Evolutionary conservation across 1,140 invertebrate genomes (phyloP).

Genomic region (Teleopsis dalmanni): DNA sequence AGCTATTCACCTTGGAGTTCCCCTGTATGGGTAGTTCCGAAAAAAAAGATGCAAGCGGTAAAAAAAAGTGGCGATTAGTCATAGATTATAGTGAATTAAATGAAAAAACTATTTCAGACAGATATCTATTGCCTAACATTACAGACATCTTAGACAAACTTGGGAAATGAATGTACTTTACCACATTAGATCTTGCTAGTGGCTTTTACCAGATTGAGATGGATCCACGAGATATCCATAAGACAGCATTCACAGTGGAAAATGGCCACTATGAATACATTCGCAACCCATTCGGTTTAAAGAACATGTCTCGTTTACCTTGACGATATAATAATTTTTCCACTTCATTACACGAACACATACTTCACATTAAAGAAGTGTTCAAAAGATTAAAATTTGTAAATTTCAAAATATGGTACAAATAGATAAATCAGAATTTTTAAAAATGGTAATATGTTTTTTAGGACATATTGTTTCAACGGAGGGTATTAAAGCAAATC

Average conservation of each 20-base stretch:
- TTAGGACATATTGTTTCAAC: slow-evolving; percentile 17
- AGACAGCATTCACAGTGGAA: not conserved
- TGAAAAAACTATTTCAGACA: not conserved
- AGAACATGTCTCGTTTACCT: slow-evolving; percentile 8
- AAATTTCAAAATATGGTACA: slow-evolving; percentile 11
- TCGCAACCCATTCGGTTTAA: not conserved
- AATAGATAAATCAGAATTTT: slow-evolving; percentile 12
- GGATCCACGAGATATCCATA: slow-evolving; percentile 17
- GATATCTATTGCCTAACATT: slow-evolving; percentile 27
- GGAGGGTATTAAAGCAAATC: slow-evolving; percentile 21
- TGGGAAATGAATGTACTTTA: slow-evolving; percentile 29
- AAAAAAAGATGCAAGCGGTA: slow-evolving; percentile 17
- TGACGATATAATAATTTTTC: slow-evolving; percentile 6
- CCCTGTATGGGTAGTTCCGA: slow-evolving; percentile 18
- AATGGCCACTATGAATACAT: not conserved
- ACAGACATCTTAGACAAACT: slow-evolving; percentile 44
- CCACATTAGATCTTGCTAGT: slow-evolving; percentile 21
- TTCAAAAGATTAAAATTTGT: slow-evolving; percentile 1
- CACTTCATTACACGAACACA: slow-evolving; percentile 8
- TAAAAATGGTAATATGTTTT: slow-evolving; percentile 16
- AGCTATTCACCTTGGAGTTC: slow-evolving; percentile 10
- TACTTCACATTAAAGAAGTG: not conserved
- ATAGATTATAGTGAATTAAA: slow-evolving; percentile 40
- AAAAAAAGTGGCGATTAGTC: slow-evolving; percentile 27
- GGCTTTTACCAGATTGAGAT: slow-evolving; percentile 48